These are phyloP conservation scores for Anarhynchus alexandrinus DNA, from an alignment of 2,113 vertebrate genomes.

Conservation along the genomic window DNA sequence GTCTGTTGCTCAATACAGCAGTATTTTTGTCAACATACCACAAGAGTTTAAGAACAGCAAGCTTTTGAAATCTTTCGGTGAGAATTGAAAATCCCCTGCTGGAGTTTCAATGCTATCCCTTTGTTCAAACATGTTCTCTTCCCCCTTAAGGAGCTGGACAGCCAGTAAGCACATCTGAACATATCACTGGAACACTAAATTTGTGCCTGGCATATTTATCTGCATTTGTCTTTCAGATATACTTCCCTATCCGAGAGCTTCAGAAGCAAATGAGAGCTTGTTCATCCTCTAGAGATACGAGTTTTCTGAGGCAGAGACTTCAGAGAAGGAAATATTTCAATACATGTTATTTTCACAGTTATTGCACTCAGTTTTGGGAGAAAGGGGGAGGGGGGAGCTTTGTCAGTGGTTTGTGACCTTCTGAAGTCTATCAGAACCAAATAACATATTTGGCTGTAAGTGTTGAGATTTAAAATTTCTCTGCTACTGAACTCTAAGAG, in stretches of 20 bases:
- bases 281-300: neutral
- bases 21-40: neutral
- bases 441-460: too few species aligned
- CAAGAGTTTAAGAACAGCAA: neutral
- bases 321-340: neutral
- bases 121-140: neutral
- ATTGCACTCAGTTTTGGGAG: neutral
- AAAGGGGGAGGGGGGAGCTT: too few species aligned
- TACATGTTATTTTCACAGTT: neutral
- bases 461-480: too few species aligned
- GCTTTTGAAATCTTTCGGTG: neutral
- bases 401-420: too few species aligned
- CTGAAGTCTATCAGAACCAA: too few species aligned
- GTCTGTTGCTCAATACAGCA: neutral
- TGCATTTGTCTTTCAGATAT: neutral
- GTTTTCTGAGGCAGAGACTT: neutral
- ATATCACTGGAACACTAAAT: neutral
- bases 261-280: neutral
- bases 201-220: neutral
- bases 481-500: neutral
- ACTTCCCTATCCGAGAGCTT: neutral
- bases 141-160: neutral
- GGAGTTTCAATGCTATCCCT: neutral
- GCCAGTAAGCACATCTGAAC: neutral
- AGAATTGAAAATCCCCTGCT: neutral